Percentiles rank a stretch among this genome's conserved stretches.
Evolutionary conservation across 2,888 invertebrate genomes (phyloP).

Genomic region (Drosophila villosipedis): DNA sequence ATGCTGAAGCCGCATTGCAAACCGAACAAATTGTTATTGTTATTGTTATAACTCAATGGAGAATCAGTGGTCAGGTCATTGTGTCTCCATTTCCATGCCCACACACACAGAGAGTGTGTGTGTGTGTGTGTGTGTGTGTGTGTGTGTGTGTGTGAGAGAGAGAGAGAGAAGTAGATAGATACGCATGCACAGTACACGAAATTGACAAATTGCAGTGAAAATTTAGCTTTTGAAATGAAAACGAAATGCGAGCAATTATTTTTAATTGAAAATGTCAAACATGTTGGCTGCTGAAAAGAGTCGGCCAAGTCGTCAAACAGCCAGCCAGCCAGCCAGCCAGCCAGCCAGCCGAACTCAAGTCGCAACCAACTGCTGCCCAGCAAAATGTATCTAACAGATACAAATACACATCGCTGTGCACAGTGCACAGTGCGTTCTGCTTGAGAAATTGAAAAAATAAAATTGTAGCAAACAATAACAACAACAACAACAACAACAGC

Average conservation of each 20-base stretch:
- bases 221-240: slow-evolving; percentile 66
- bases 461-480: background rate
- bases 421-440: slow-evolving; percentile 30
- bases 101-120: slow-evolving; percentile 15
- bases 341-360: slow-evolving; percentile 25
- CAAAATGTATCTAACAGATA: slow-evolving; percentile 35
- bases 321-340: slow-evolving; percentile 36
- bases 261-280: slow-evolving; percentile 82
- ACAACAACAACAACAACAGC: background rate
- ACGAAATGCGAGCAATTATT: slow-evolving; percentile 80
- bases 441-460: slow-evolving; percentile 32
- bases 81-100: slow-evolving; percentile 43
- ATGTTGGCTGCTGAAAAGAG: slow-evolving; percentile 65
- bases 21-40: background rate
- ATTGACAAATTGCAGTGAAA: slow-evolving; percentile 76
- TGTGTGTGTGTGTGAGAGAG: too few relatives aligned
- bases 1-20: background rate
- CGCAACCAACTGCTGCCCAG: slow-evolving; percentile 17
- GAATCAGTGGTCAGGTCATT: slow-evolving; percentile 56
- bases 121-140: background rate
- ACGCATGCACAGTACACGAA: slow-evolving; percentile 51
- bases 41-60: slow-evolving; percentile 16
- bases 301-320: slow-evolving; percentile 59
- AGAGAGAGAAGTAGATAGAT: slow-evolving; percentile 19
- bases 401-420: slow-evolving; percentile 16